Percentiles rank a stretch among this genome's conserved stretches.
phyloP scores from a whole-genome alignment of 2,888 invertebrate species.

The Agrotis segetum region DNA sequence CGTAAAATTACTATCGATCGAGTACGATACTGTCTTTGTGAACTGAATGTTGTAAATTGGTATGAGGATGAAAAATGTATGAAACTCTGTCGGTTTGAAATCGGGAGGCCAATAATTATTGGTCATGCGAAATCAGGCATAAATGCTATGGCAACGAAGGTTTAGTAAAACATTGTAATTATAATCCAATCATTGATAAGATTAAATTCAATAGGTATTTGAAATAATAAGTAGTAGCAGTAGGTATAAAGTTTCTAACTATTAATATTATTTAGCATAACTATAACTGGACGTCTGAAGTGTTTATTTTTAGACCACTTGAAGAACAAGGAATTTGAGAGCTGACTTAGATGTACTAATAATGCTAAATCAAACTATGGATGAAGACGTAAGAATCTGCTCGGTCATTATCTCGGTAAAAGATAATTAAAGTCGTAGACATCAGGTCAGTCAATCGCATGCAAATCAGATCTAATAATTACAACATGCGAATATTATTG shows the following conservation, averaged over 20 bases:
- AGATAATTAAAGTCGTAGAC: neutral
- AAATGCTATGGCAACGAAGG: slow-evolving; percentile 18
- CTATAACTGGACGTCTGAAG: neutral
- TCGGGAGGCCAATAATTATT: too few species aligned
- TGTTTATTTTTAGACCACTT: slow-evolving; percentile 11
- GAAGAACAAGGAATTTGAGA: slow-evolving; percentile 18
- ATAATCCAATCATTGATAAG: slow-evolving; percentile 14
- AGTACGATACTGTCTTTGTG: neutral
- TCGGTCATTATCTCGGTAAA: neutral
- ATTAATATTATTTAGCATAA: slow-evolving; percentile 2
- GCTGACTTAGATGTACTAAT: slow-evolving; percentile 16
- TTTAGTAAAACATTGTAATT: neutral
- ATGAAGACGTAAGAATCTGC: neutral
- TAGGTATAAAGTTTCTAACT: neutral
- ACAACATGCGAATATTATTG: too few species aligned
- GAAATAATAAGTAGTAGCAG: slow-evolving; percentile 6
- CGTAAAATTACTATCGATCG: slow-evolving; percentile 31
- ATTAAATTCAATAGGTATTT: slow-evolving; percentile 14
- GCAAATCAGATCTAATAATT: neutral
- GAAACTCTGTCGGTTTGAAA: neutral
- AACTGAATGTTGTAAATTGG: neutral
- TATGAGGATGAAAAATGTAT: too few species aligned
- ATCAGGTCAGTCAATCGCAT: neutral
- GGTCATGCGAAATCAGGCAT: neutral
- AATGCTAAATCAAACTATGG: neutral